Base-by-base conservation (phyloP, 2,113 vertebrate species). In the Hyla sarda region DNA sequence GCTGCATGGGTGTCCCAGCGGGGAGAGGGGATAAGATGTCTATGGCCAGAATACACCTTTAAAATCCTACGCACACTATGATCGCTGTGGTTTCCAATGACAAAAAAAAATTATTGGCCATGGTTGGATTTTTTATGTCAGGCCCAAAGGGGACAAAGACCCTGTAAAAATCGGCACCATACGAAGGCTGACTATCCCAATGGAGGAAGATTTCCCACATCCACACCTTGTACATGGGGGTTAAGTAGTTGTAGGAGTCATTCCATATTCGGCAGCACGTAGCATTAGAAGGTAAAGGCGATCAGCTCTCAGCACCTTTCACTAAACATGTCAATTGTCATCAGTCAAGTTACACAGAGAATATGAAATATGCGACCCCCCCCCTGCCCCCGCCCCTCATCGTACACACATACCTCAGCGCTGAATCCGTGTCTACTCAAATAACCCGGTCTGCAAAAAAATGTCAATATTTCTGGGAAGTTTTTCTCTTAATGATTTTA, bases 251-350 rank as follows among this genome's bases (percentile, higher is more conserved):
- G 17, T 37, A 34, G 52, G 8, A 5, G 54, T 56, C 21, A 60
- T 52, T 41, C 54, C 77, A 41, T 25, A 30, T 65, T 54, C 17
- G 41, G 41, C 41, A 23, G 82, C 65, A 37, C 47, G 32, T 71
- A 37, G 47, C 65, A 52, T 62, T 23, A 25, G 47, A 17, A 28
- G 13, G 41, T 48, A 32, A 67, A 69, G 62, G 28, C 47, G 28
- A 67, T 13, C 67, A 73, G 67, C 67, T 56, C 82, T 83, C 82
- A 72, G 82, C 82, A 72, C 81, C 81, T 74, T 84, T 75, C 82
- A 84, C 82, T 74, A 34, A 84, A 60, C 50, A 84, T 75, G 82
- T 74, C 82, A 84, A 58, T 81, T 58, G 69, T 84, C 69, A 84
- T 45, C 82, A 74, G 50, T 54, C 82, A 60, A 75, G 30, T 82